These are phyloP conservation scores for Lepidurus arcticus DNA, from an alignment of 1,140 invertebrate genomes.

Conservation along the genomic window DNA sequence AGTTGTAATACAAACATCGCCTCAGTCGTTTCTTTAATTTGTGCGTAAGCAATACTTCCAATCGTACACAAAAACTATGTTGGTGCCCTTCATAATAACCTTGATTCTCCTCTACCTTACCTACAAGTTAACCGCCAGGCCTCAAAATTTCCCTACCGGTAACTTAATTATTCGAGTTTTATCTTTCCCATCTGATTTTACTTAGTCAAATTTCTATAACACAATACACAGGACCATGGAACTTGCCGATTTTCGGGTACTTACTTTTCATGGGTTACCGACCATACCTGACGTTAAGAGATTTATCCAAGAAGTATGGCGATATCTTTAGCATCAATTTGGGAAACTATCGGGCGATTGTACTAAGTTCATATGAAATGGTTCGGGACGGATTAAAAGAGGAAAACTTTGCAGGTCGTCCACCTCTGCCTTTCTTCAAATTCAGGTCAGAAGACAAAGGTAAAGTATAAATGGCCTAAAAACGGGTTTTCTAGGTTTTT, in stretches of 20 bases:
- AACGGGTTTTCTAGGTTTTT: not conserved
- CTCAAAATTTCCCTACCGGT: no score
- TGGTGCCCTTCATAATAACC: no score
- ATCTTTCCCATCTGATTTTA: not conserved
- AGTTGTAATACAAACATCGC: no score
- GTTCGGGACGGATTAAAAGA: slow-evolving; percentile 35
- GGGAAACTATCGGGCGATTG: slow-evolving; percentile 33
- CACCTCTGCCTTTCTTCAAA: slow-evolving; percentile 33
- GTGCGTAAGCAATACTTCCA: no score
- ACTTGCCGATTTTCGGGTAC: slow-evolving; percentile 35
- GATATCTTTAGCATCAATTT: slow-evolving; percentile 33
- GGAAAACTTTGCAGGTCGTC: slow-evolving; percentile 34
- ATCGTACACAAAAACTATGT: no score
- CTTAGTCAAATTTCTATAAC: not conserved
- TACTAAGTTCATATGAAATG: slow-evolving; percentile 33
- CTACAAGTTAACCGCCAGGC: no score
- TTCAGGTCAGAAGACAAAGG: slow-evolving; percentile 24
- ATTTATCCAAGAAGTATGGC: slow-evolving; percentile 35
- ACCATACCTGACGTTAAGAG: slow-evolving; percentile 31
- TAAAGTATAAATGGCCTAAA: not conserved
- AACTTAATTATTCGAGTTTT: not conserved
- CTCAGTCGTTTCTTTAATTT: no score
- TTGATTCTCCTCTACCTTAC: no score
- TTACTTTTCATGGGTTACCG: slow-evolving; percentile 28
- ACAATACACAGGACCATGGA: slow-evolving; percentile 33